phyloP scores from a whole-genome alignment of 2,888 invertebrate species.

The Chymomyza caudatula region DNA sequence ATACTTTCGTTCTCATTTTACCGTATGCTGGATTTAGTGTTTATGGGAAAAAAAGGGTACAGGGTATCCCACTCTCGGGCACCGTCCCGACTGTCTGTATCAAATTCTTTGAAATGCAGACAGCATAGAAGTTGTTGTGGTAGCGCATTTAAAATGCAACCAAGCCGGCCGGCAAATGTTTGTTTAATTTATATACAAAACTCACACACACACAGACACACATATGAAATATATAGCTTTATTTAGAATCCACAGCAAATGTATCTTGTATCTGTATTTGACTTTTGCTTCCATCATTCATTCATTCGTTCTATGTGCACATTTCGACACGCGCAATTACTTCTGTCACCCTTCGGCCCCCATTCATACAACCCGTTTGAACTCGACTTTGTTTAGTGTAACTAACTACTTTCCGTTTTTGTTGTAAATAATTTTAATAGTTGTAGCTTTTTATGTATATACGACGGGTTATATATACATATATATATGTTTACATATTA shows the following conservation, averaged over 20 bases:
- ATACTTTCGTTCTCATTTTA: too few relatives aligned
- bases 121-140: background rate
- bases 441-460: slow-evolving; percentile 12
- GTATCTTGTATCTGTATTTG: slow-evolving; percentile 7
- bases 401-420: background rate
- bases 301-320: slow-evolving; percentile 17
- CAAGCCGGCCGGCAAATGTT: slow-evolving; percentile 38
- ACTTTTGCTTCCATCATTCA: background rate
- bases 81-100: too few relatives aligned
- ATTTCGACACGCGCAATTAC: slow-evolving; percentile 57
- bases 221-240: background rate
- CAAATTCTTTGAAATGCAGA: background rate
- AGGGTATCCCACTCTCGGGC: too few relatives aligned
- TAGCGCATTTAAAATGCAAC: slow-evolving; percentile 22
- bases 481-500: background rate
- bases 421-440: slow-evolving; percentile 5
- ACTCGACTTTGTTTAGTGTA: slow-evolving; percentile 15
- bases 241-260: background rate
- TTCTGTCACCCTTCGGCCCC: slow-evolving; percentile 10
- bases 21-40: too few relatives aligned
- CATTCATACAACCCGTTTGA: slow-evolving; percentile 23
- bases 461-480: slow-evolving; percentile 1
- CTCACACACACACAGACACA: background rate
- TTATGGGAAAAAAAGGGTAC: too few relatives aligned
- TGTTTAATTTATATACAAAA: slow-evolving; percentile 21